Evolutionary conservation across 1,140 invertebrate species (phyloP).

Genomic region (Nasonia giraulti): DNA sequence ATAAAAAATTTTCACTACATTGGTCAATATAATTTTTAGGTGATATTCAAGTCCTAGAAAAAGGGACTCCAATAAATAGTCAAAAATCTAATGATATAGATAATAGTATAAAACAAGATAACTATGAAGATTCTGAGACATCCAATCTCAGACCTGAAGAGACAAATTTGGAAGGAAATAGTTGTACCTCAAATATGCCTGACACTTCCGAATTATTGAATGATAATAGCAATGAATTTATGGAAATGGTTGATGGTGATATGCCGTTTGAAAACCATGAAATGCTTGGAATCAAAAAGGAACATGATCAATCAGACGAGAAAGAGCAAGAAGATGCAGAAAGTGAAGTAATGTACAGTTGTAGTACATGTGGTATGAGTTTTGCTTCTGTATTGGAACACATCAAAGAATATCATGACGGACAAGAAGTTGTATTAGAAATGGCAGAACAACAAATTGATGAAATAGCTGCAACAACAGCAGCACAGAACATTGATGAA

Average conservation of each 20-base stretch:
- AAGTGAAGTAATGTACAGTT: constrained; percentile 73
- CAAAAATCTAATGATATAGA: constrained; percentile 42
- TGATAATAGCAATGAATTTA: constrained; percentile 58
- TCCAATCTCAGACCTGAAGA: constrained; percentile 18
- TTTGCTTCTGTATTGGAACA: constrained; percentile 80
- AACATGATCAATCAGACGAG: constrained; percentile 62
- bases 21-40: constrained; percentile 54
- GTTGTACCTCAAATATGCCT: constrained; percentile 62
- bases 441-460: constrained; percentile 67
- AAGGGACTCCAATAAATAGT: constrained; percentile 46
- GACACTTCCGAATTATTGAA: constrained; percentile 57
- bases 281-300: constrained; percentile 66
- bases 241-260: constrained; percentile 62
- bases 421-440: constrained; percentile 79
- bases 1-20: constrained; percentile 1
- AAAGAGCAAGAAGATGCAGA: constrained; percentile 36
- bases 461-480: constrained; percentile 60
- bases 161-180: constrained; percentile 48
- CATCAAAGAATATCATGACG: constrained; percentile 79
- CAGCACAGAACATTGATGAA: constrained; percentile 44
- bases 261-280: constrained; percentile 58
- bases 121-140: neutral
- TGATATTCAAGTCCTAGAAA: constrained; percentile 66
- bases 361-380: constrained; percentile 78
- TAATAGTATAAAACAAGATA: constrained; percentile 34